phyloP scores from a whole-genome alignment of 2,113 vertebrate genomes.

The Brachypteracias leptosomus region DNA sequence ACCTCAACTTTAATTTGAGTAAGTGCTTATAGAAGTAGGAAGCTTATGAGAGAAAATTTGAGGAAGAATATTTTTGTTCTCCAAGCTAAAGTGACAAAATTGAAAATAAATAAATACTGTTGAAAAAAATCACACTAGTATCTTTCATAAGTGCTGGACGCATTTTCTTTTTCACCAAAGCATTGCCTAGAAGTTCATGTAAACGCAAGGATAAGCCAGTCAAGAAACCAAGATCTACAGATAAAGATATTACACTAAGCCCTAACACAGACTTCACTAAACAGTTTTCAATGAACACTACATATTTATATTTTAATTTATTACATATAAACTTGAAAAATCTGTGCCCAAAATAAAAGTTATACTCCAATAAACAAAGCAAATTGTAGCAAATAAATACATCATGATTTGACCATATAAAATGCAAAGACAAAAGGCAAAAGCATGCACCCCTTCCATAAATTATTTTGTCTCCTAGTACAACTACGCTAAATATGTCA shows the following conservation, averaged over 20 bases:
- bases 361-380: background rate
- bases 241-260: background rate
- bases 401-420: background rate
- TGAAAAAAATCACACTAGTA: fast-evolving
- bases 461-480: background rate
- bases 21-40: background rate
- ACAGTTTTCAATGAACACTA: background rate
- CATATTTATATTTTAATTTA: background rate
- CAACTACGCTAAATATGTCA: background rate
- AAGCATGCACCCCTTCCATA: background rate
- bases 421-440: background rate
- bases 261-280: background rate
- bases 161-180: background rate
- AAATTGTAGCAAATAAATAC: background rate
- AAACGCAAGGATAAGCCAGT: background rate
- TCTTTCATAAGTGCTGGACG: background rate
- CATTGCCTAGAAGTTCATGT: background rate
- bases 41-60: background rate
- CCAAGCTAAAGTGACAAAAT: background rate
- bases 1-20: background rate
- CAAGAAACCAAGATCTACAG: background rate
- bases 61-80: background rate
- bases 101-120: background rate
- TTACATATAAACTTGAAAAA: background rate
- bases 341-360: background rate